Evolutionary conservation across 2,113 vertebrate species (phyloP), one percentile per base, ranked within the genome.

Genomic region (Epinephelus moara): DNA sequence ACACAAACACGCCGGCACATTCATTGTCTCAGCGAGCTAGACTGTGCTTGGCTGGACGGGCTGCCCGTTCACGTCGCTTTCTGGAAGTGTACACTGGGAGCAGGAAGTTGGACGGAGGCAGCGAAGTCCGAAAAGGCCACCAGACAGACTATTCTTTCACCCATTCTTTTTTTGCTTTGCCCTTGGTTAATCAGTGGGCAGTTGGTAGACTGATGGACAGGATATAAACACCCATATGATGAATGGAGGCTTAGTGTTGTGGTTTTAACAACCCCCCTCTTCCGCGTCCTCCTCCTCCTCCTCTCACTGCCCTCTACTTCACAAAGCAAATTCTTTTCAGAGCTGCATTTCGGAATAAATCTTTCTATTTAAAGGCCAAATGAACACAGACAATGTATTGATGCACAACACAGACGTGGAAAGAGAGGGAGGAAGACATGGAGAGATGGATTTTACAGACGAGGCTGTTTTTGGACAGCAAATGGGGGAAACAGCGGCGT

Each of bases 291-390:
- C 77, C 40, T 63, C 70, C 70, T 79, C 79, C 71, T 80, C 89
- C 62, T 85, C 81, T 84, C 80, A 37, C 85, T 88, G 84, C 88
- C 77, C 91, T 86, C 80, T 49, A 56, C 76, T 88, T 92, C 87
- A 95, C 94, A 95, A 95, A 95, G 92, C 56, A 84, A 86, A 93
- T 93, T 94, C 88, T 92, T 91, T 84, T 86, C 86, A 81, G 87
- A 37, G 93, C 88, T 85, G 87, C 87, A 76, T 91, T 92, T 93
- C 55, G 79, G 90, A 92, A 91, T 92, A 93, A 92, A 93, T 94
- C 90, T 82, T 76, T 91, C 93, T 95, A 95, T 95, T 95, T 95
- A 95, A 95, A 95, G 94, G 86, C 89, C 85, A 89, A 92, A 90
- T 68, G 89, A 91, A 90, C 93, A 95, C 94, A 94, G 94, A 90